A percentile compares a stretch with the other conserved stretches of the same genome.
phyloP scores from a whole-genome alignment of 2,113 vertebrate species.

The Redunca redunca region DNA sequence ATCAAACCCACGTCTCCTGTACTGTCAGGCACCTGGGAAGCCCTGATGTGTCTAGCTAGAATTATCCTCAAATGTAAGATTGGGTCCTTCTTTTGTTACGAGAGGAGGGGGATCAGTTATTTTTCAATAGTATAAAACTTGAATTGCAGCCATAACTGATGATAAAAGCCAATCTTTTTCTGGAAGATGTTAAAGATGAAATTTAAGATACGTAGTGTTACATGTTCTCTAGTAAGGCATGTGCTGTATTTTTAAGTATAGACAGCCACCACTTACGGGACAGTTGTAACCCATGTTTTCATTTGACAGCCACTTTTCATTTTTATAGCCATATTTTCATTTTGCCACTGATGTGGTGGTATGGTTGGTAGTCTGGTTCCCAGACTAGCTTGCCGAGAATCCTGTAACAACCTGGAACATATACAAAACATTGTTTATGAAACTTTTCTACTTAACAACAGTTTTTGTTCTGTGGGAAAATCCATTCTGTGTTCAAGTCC shows the following conservation, averaged over 20 bases:
- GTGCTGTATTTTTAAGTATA: background rate
- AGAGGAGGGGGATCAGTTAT: background rate
- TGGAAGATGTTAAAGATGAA: conserved; percentile 6
- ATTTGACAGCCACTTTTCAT: background rate
- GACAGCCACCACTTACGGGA: background rate
- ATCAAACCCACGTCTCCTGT: background rate
- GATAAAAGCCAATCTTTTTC: background rate
- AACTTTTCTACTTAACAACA: background rate
- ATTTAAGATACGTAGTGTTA: background rate
- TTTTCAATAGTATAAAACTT: background rate
- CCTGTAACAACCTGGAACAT: background rate
- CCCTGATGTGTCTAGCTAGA: background rate
- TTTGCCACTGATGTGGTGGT: background rate
- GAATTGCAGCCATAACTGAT: background rate
- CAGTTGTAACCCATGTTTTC: background rate
- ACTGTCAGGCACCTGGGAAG: background rate
- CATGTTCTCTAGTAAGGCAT: background rate
- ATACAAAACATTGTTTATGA: background rate
- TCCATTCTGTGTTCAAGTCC: background rate
- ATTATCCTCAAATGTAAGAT: background rate
- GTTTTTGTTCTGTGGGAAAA: background rate
- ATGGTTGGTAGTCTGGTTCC: background rate
- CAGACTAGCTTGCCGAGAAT: background rate
- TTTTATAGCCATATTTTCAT: background rate
- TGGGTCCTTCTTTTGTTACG: background rate